phyloP scores from a whole-genome alignment of 23 tunicate species.

The Styela plicata region DNA sequence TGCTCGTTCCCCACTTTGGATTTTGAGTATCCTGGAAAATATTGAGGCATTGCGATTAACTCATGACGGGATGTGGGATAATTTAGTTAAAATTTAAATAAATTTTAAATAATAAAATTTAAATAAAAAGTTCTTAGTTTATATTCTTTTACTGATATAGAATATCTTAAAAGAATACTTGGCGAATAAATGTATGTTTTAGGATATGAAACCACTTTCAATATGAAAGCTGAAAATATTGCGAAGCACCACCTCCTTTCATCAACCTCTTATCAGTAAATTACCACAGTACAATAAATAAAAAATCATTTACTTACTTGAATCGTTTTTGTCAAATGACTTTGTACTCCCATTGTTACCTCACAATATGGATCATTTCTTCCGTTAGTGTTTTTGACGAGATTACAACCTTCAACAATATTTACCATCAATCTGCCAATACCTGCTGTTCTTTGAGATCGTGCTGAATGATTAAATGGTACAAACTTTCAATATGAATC shows the following conservation, averaged over 20 bases:
- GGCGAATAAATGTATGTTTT: background rate
- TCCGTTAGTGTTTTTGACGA: slow-evolving; percentile 66
- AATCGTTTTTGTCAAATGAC: slow-evolving; percentile 78
- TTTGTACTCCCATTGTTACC: slow-evolving; percentile 88
- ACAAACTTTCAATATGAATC: no score
- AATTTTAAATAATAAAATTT: no score
- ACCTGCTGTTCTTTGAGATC: slow-evolving; percentile 69
- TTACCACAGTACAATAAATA: no score
- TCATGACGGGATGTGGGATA: no score
- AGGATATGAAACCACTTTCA: background rate
- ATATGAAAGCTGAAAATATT: no score
- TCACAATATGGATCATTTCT: slow-evolving; percentile 90
- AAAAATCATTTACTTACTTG: slow-evolving; percentile 56
- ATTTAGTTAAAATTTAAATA: no score
- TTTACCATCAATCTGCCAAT: slow-evolving; percentile 85
- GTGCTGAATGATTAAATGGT: no score
- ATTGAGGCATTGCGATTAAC: no score
- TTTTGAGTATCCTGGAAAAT: slow-evolving; percentile 67
- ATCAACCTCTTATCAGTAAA: no score
- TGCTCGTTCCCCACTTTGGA: slow-evolving; percentile 78
- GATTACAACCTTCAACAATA: slow-evolving; percentile 84
- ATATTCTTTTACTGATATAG: no score
- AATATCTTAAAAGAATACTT: background rate
- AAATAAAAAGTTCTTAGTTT: no score
- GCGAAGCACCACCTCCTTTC: no score